Base-by-base conservation (phyloP, 1,140 invertebrate genomes). In the Harlomillsia oculata region DNA sequence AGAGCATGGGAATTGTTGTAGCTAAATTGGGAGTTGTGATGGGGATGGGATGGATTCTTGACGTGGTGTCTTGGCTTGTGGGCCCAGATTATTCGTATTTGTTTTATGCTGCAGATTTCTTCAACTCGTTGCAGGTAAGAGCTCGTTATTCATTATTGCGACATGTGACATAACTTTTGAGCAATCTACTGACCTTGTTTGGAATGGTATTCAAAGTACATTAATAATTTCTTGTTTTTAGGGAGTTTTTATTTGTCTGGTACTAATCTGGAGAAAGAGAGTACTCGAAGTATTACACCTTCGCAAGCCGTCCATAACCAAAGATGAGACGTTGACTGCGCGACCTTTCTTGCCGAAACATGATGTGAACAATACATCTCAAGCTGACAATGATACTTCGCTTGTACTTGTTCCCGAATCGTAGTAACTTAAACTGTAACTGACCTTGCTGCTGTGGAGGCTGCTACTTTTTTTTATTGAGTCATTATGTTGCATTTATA, bases 1-100 rank as follows among this genome's bases (percentile, higher is more conserved):
- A 65, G 41, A 55, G 51, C 32, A 61, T 65, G 63, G 63, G 63
- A 13, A 55, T 65, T n/a, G 63, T 65, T 30, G 63, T 65, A 5
- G 63, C 60, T 6, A 65, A 65, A 25, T 43, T 65, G 37, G 63
- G 52, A 37, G 57, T 65, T 26, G 59, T 65, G 3, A 65, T 65
- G 63, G 63, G 63, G 34, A 59, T 62, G 52, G 63, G 63, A 29
- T 65, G 63, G 63, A 65, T 65, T 23, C 40, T 65, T 6, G 63
- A 65, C 45, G 56, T 65, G 3, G 18, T 61, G 13, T 59, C 55
- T 25, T 62, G 59, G 59, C 48, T 28, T 21, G 49, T 60, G 5
- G 58, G 62, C 13, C 25, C n/a, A 41, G 39, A 59, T 8, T 55
- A 43, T 29, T 48, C 55, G 14, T 59, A 57, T 34, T 26, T 59